Base-by-base conservation (phyloP, 2,113 vertebrate genomes). In the Ceyx melanurus region DNA sequence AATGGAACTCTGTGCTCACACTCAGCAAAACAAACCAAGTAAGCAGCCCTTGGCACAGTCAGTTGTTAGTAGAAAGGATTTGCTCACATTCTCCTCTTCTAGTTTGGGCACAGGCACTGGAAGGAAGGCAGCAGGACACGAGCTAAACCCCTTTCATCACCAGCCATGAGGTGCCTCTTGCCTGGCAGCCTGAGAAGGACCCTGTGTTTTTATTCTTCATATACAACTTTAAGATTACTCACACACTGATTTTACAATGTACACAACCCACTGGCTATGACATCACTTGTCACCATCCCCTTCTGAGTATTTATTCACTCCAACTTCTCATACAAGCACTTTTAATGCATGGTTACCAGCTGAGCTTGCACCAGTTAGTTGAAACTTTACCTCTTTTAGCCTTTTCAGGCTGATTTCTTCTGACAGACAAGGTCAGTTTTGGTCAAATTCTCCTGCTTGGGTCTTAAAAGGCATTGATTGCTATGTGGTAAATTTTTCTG, bases 91-190 rank as follows among this genome's bases (percentile, higher is more conserved):
- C 53, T 48, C 33, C n/a, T n/a, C 29, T 50, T 29, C 29, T 17
- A n/a, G 33, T 42, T 46, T 23, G 45, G n/a, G 28, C 5, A 0
- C 1, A 5, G 14, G 6, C 48, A 42, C 17, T 2, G 1, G 53
- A n/a, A 25, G n/a, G 53, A 45, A 66, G 40, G 62, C 40, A 35
- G 62, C 19, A 56, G 19, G 14, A 46, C 42, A 22, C 11, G 3
- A 33, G 37, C 31, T 65, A 28, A 33, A 65, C 7, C 25, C 37
- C 29, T 43, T 54, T 28, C n/a, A 26, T 10, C 21, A 31, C 37
- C 3, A 13, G 23, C 48, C n/a, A 22, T 28, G 33, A 43, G 40
- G 14, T 54, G 25, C 40, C 31, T 50, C 57, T 25, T 2, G 6
- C 5, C 58, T 25, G 58, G 46, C 46, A 77, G 74, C 35, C 57